Base-by-base conservation (phyloP, 2,797 vertebrate genomes). In the Crypturellus tataupa region DNA sequence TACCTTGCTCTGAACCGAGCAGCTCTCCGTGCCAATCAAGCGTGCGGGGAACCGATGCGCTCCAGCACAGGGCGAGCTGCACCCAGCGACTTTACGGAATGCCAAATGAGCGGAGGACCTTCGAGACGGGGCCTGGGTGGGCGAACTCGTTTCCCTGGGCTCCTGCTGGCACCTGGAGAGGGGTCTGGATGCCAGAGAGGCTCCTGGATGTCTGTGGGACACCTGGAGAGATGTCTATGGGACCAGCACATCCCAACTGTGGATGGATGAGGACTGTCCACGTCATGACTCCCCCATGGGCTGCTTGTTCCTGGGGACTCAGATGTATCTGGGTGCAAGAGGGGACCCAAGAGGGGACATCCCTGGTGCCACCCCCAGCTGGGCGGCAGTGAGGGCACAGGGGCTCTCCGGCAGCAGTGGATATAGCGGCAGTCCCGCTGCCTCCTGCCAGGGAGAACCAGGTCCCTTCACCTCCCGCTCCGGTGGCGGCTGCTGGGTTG, bases 1-100 rank as follows among this genome's bases (percentile, higher is more conserved):
- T 87, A 94, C 91, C 82, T 95, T 78, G 87, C 90, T 97, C 89
- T 93, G 96, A 95, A 94, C 90, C 5, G 0, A 80, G 90, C 68
- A 59, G 80, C 85, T 89, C 84, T 68, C 3, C 19, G 75, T 11
- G 40, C 81, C 95, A 96, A 25, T 94, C 91, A 93, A 51, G 88
- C 31, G 27, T 64, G 81, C 90, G 88, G 89, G 89, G 93, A 88
- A 85, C 81, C 7, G 59, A 95, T 42, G 33, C 0, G 0, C 49
- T 80, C 29, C 64, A 0, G 0, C 3, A 0, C 1, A 1, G 39
- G 83, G 63, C 0, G 2, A 19, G 17, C 10, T 78, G 44, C 7
- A 47, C 60, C 71, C 15, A 5, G 59, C 7, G 62, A 78, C 80
- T 78, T 87, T 73, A 75, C 37, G 67, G 92, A 35, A 3, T 49